Evolutionary conservation across 2,888 invertebrate species (phyloP).

Genomic region (Drosophila prolongata): DNA sequence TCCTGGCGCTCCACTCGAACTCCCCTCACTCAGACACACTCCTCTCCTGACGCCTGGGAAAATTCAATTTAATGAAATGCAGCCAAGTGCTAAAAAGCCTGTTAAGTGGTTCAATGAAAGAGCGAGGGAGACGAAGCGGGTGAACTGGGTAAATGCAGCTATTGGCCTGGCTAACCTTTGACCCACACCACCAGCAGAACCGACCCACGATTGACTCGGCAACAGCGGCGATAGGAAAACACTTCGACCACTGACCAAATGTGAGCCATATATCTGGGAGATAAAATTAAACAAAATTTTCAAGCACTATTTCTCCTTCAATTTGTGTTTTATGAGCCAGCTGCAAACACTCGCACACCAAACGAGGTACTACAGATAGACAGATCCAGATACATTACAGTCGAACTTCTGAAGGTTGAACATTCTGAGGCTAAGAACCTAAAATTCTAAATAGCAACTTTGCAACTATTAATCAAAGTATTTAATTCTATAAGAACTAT

Average conservation of each 20-base stretch:
- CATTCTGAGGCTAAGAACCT: background rate
- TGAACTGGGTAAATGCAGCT: constrained; percentile 6
- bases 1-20: constrained; percentile 15
- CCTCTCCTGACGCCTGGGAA: constrained; percentile 16
- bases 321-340: constrained; percentile 55
- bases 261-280: constrained; percentile 18
- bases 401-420: background rate
- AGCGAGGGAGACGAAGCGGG: background rate
- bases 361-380: constrained; percentile 12
- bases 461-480: too few relatives aligned
- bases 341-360: constrained; percentile 35
- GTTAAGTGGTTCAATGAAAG: constrained; percentile 41
- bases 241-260: constrained; percentile 23
- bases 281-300: constrained; percentile 40
- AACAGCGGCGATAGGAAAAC: constrained; percentile 3
- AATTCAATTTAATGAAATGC: constrained; percentile 65
- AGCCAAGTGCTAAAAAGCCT: constrained; percentile 53
- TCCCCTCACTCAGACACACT: constrained; percentile 26
- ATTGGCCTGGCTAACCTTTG: constrained; percentile 25
- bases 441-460: too few relatives aligned
- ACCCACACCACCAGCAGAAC: constrained; percentile 33
- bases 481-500: too few relatives aligned
- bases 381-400: constrained; percentile 11
- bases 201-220: constrained; percentile 7
- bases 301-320: constrained; percentile 33